Evolutionary conservation across 1,140 invertebrate species (phyloP), one percentile per base, ranked within the genome.

Genomic region (Drosophila equinoxialis): DNA sequence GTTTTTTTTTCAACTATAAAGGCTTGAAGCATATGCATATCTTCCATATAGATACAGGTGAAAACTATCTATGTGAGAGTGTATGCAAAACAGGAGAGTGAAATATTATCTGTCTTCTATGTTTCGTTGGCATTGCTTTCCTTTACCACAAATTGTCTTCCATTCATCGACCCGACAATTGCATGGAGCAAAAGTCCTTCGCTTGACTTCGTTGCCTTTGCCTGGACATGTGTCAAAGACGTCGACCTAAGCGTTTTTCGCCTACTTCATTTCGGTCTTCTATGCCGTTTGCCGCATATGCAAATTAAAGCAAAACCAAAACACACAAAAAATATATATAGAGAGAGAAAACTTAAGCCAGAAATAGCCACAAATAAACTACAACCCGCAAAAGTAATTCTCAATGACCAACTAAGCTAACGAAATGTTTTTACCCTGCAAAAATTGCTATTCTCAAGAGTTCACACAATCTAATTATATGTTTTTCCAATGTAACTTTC

Each of bases 91-190:
- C 74, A 87, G 85, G 57, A 78, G 85, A 77, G 81, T 89, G 85
- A 89, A 89, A 89, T 89, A 89, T 89, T 89, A 90, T 89, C 84
- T 89, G 84, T 89, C 84, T 89, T 60, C 76, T 77, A 70, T 75
- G 59, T 45, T 48, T 30, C 0, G 59, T 48, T 41, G 54, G 41
- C 41, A 33, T 64, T 48, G 63, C 51, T 60, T 64, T 65, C 60
- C 14, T 39, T 45, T 57, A 42, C 41, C 11, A 57, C 6, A 45
- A 59, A 8, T 61, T 71, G 59, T 58, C 65, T 75, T 70, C 65
- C 48, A 20, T 23, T 62, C 30, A 6, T 55, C 62, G n/a, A 59
- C 57, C 57, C 20, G 37, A 58, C 48, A 41, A 55, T 73, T 14
- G 8, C 14, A 51, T 30, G 30, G 30, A 20, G 8, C 8, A 17